Conservation (phyloP, 1,140 invertebrate species). For the Microplitis mediator region DNA sequence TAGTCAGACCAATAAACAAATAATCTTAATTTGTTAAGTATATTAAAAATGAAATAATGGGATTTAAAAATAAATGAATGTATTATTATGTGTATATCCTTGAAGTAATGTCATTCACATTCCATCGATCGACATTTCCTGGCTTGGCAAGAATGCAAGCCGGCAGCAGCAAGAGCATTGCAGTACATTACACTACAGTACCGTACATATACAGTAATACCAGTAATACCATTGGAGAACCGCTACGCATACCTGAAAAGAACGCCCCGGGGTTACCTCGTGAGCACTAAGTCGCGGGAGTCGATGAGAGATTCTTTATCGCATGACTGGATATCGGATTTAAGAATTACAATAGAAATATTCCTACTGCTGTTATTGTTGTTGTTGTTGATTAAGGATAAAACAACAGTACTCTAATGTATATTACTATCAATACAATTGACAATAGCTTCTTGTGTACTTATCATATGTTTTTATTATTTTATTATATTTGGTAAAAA, state of each 20-base stretch:
- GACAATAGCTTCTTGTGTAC: too few relatives aligned
- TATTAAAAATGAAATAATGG: not conserved
- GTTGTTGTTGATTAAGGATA: too few relatives aligned
- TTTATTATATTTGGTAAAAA: too few relatives aligned
- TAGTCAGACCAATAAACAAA: too few relatives aligned
- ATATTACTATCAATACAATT: not conserved
- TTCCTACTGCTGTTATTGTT: not conserved
- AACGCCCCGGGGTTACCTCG: slow-evolving; percentile 14
- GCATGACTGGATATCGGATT: slow-evolving; percentile 4
- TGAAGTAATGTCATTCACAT: slow-evolving; percentile 32
- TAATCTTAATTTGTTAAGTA: not conserved
- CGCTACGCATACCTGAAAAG: slow-evolving; percentile 27
- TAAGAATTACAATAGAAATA: slow-evolving; percentile 15
- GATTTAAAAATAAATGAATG: not conserved
- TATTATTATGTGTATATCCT: not conserved
- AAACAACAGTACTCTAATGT: too few relatives aligned
- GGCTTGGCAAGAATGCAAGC: slow-evolving; percentile 35
- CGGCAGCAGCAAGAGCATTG: not conserved
- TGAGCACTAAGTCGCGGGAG: slow-evolving; percentile 1
- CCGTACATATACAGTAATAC: not conserved
- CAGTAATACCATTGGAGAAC: slow-evolving; percentile 27
- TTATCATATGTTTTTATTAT: too few relatives aligned
- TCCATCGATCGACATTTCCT: slow-evolving; percentile 37
- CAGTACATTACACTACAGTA: not conserved
- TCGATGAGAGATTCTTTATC: slow-evolving; percentile 15